Evolutionary conservation across 2,113 vertebrate species (phyloP), one percentile per base, ranked within the genome.

Genomic region (Cyanoliseus patagonus): DNA sequence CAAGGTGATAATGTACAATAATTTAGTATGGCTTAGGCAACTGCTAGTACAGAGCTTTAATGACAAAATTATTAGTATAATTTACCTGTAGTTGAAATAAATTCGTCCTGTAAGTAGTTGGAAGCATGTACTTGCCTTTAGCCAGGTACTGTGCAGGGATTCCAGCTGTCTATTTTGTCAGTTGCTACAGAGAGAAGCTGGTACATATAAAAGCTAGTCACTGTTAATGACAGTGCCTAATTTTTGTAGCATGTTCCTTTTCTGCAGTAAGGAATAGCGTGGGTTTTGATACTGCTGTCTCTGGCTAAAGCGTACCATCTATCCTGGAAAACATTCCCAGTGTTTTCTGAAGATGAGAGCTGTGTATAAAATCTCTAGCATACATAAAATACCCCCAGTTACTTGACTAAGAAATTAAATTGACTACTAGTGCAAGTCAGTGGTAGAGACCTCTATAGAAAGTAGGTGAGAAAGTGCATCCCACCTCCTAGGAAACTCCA

Each of bases 141-240:
- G 41, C 28, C 8, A 6, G 9, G 27, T 75, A 10, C 42, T 1
- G 0, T 4, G 12, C 22, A 67, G 37, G 49, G 73, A 13, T 12
- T 41, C 23, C 11, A 28, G 12, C 44, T 13, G 11, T 35, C 15
- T 42, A 3, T 84, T 77, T 66, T 49, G 9, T 37, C 27, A 23
- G 8, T 70, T 66, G 12, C 24, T 82, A 4, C 28, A 37, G 28
- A 53, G 47, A 41, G 72, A 67, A 73, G 35, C 30, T 70, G 41
- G 17, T 15, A 8, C 10, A 11, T 64, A 66, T 30, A 31, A 73
- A 42, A 46, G 33, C 30, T 69, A 41, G 25, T n/a, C 17, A 5
- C n/a, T 74, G 7, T 44, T 74, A 63, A 47, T 31, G 27, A 13
- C n/a, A 13, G 31, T 57, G 30, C 37, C 20, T 53, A 12, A 9